A percentile compares a stretch with the other conserved stretches of the same genome.
These are phyloP conservation scores for Nyctalus aviator DNA, from an alignment of 2,797 vertebrate species.

Conservation along the genomic window DNA sequence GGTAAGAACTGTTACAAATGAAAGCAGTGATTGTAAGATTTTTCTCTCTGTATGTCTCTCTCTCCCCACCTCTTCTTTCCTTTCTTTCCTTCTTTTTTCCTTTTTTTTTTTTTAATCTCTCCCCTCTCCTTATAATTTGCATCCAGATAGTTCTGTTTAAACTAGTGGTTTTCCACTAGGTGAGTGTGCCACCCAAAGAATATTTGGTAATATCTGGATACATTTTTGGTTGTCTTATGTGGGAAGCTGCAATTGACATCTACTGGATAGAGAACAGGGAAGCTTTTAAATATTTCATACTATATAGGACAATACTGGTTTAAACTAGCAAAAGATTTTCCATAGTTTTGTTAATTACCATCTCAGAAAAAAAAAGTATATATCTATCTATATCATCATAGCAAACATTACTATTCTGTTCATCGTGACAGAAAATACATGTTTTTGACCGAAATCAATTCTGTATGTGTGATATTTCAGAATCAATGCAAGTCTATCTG, in stretches of 20 bases:
- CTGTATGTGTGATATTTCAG: not conserved
- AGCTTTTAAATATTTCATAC: not conserved
- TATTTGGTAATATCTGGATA: not conserved
- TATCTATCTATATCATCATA: not conserved
- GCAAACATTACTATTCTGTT: not conserved
- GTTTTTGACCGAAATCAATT: not conserved
- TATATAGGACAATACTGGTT: not conserved
- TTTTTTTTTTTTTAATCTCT: not conserved
- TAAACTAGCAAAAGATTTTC: not conserved
- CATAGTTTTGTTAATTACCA: too few relatives aligned
- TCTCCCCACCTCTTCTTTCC: not conserved
- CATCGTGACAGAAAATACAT: not conserved
- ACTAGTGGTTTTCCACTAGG: not conserved
- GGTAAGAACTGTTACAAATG: not conserved
- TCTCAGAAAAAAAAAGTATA: not conserved
- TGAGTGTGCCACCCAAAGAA: not conserved
- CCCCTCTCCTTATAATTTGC: not conserved
- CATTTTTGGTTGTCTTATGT: not conserved
- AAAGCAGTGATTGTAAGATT: not conserved
- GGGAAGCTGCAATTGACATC: not conserved
- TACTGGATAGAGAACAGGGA: not conserved
- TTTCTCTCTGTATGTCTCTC: not conserved
- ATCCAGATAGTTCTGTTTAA: not conserved
- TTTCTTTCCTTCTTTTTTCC: not conserved
- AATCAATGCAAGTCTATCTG: not conserved